Conservation (phyloP, 2,888 invertebrate genomes). For the Patella pellucida region DNA sequence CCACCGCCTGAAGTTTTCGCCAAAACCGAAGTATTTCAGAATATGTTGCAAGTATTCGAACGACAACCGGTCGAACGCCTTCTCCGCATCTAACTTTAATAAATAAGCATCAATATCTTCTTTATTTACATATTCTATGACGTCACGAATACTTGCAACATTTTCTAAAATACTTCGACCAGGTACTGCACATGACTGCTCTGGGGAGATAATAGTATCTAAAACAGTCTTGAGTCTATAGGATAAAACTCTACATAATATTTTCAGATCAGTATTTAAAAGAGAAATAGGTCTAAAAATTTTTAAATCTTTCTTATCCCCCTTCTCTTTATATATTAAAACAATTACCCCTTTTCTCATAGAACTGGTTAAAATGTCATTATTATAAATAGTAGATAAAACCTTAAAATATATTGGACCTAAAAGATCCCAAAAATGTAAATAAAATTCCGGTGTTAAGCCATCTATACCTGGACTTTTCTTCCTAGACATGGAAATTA, state of each 20-base stretch:
- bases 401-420: slow-evolving; percentile 22
- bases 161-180: slow-evolving; percentile 44
- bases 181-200: slow-evolving; percentile 42
- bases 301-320: slow-evolving; percentile 32
- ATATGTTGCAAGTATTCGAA: slow-evolving; percentile 35
- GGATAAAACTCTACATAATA: slow-evolving; percentile 38
- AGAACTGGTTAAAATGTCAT: slow-evolving; percentile 22
- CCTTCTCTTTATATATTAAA: slow-evolving; percentile 39
- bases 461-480: slow-evolving; percentile 22
- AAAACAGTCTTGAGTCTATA: slow-evolving; percentile 35
- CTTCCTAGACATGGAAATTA: slow-evolving; percentile 31
- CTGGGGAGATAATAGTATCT: slow-evolving; percentile 29
- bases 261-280: slow-evolving; percentile 42
- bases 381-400: slow-evolving; percentile 23
- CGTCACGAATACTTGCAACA: slow-evolving; percentile 36
- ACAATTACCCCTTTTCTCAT: slow-evolving; percentile 27
- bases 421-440: slow-evolving; percentile 3
- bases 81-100: slow-evolving; percentile 43
- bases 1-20: slow-evolving; percentile 12
- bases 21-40: slow-evolving; percentile 14
- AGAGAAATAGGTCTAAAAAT: slow-evolving; percentile 44
- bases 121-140: slow-evolving; percentile 39
- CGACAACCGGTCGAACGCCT: slow-evolving; percentile 44
- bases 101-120: slow-evolving; percentile 36
- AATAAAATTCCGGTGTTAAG: slow-evolving; percentile 11